phyloP scores from a whole-genome alignment of 2,797 vertebrate species.

The Diplodus puntazzo region DNA sequence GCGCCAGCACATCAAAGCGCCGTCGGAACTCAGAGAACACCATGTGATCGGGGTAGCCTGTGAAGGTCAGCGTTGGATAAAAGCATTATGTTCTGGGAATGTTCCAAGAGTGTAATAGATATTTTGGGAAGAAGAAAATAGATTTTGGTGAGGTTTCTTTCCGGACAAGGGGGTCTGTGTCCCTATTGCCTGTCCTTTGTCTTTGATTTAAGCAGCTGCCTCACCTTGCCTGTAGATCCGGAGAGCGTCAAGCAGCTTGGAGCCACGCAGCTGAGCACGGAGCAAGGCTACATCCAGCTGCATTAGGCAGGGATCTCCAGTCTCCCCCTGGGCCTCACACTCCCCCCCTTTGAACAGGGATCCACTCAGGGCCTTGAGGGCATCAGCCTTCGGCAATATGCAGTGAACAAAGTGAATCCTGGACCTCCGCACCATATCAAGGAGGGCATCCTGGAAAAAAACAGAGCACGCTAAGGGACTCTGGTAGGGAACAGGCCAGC shows the following conservation, averaged over 20 bases:
- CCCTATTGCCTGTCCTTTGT: not conserved
- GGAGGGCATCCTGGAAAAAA: slow-evolving; percentile 91
- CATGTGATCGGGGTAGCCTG: slow-evolving; percentile 98
- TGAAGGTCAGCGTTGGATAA: slow-evolving; percentile 22
- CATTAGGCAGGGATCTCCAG: slow-evolving; percentile 91
- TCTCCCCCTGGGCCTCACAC: slow-evolving; percentile 88
- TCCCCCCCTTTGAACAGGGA: slow-evolving; percentile 87
- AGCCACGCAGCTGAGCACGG: slow-evolving; percentile 93
- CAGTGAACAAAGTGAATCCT: slow-evolving; percentile 97
- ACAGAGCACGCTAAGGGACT: slow-evolving; percentile 41
- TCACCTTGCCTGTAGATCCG: slow-evolving; percentile 97
- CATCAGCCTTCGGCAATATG: slow-evolving; percentile 92
- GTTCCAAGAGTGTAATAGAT: not conserved
- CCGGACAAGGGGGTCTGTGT: not conserved
- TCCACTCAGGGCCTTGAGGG: slow-evolving; percentile 81
- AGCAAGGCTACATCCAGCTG: slow-evolving; percentile 95
- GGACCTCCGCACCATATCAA: slow-evolving; percentile 95
- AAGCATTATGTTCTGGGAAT: slow-evolving; percentile 18
- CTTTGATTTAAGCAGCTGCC: slow-evolving; percentile 35
- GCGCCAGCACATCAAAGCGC: slow-evolving; percentile 95
- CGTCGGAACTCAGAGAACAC: slow-evolving; percentile 97
- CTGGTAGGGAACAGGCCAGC: slow-evolving; percentile 6
- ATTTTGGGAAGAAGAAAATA: not conserved
- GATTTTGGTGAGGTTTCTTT: not conserved
- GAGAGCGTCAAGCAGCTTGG: slow-evolving; percentile 93